Conservation (phyloP, 2,113 vertebrate genomes). For the Dipodomys spectabilis region DNA sequence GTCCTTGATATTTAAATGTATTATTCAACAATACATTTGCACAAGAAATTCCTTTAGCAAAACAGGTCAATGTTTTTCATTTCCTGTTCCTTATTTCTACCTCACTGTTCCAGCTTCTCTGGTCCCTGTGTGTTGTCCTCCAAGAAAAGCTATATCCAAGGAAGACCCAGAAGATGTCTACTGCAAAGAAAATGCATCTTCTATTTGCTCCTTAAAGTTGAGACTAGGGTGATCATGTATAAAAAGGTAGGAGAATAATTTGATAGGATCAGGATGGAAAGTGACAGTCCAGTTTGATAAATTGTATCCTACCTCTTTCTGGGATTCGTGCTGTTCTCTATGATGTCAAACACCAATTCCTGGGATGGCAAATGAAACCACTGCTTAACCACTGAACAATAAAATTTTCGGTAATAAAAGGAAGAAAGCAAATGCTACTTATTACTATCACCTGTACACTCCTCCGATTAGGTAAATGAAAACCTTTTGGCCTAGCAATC, state of each 20-base stretch:
- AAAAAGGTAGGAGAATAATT: not conserved
- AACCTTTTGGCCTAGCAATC: not conserved
- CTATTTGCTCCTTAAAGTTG: not conserved
- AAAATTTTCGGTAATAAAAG: constrained; percentile 32
- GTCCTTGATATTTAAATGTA: constrained; percentile 34
- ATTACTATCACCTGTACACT: constrained; percentile 22
- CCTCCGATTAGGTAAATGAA: constrained; percentile 23
- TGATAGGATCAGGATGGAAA: not conserved
- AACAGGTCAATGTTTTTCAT: not conserved
- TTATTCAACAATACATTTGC: not conserved
- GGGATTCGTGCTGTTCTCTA: not conserved
- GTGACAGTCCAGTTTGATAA: not conserved
- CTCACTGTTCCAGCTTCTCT: not conserved
- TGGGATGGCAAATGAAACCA: constrained; percentile 6
- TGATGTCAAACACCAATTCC: not conserved
- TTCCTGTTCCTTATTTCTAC: not conserved
- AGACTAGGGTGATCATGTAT: not conserved
- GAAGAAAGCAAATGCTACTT: constrained; percentile 6
- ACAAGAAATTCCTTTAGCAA: constrained; percentile 2
- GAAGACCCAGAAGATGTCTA: constrained; percentile 19
- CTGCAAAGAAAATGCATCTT: constrained; percentile 3
- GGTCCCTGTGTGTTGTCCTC: not conserved
- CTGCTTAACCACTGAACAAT: not conserved
- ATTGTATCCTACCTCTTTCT: not conserved
- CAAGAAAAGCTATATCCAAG: constrained; percentile 11